Evolutionary conservation across 2,888 invertebrate genomes (phyloP), one percentile per base, ranked within the genome.

Genomic region (Xestoiulus laeticollis): DNA sequence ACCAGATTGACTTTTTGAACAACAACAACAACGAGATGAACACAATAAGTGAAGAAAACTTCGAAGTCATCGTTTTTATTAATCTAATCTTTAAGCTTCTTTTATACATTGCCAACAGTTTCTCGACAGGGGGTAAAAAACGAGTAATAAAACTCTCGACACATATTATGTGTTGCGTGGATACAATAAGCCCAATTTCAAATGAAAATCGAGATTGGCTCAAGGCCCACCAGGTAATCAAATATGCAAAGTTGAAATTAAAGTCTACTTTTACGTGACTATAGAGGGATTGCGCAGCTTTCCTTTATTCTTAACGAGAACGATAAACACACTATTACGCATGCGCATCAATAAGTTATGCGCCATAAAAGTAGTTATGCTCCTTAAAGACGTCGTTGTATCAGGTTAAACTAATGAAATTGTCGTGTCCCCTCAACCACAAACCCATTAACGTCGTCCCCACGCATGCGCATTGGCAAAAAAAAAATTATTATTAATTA

Each of bases 1-100:
- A 38, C 84, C 19, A 16, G 84, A 84, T 84, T 84, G 84, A 84
- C 33, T 43, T 33, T n/a, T 33, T 26, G 8, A 68, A 26, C 53
- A 53, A 19, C 53, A 53, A 53, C 33, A 5, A 6, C 33, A 38
- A 38, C 33, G 6, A 38, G 4, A 8, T 8, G 48, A 48, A 16
- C 84, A 83, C 83, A 83, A 83, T 53, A 83, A 83, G 84, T 33
- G 84, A 84, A 22, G n/a, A 84, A 84, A 84, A 84, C 84, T 33
- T 84, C 43, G 38, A 33, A 84, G 84, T 84, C 84, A 84, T 84
- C 84, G 33, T 84, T 84, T 84, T 84, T 84, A 84, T 84, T 84
- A 84, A 84, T 84, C 84, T 84, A 84, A 84, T 84, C 84, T 32
- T 10, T 19, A 33, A 68, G 68, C 68, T 68, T n/a, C 68, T 22